Percentiles rank a stretch among this genome's conserved stretches.
Evolutionary conservation across 2,113 vertebrate genomes (phyloP).

Genomic region (Cercocebus atys): DNA sequence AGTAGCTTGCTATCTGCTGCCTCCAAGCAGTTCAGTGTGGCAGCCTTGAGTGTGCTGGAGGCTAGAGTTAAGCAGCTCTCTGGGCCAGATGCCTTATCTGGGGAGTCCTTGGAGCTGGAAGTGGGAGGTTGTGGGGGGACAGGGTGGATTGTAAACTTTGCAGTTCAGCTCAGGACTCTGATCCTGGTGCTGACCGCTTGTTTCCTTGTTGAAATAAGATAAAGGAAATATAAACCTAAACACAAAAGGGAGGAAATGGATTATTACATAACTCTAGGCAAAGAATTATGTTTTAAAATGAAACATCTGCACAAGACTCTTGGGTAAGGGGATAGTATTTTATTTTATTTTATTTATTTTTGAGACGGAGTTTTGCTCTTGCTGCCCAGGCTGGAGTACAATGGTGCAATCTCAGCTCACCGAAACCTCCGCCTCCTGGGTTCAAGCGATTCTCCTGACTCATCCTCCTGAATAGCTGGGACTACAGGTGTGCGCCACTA

Average conservation of each 20-base stretch:
- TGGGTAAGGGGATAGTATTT: neutral
- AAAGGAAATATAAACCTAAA: neutral
- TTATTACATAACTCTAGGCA: neutral
- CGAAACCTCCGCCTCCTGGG: no score
- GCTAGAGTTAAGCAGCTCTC: neutral
- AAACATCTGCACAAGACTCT: neutral
- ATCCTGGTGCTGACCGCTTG: neutral
- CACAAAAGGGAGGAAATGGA: neutral
- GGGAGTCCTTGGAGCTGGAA: neutral
- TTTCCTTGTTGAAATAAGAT: neutral
- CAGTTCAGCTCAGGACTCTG: neutral
- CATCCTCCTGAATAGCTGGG: no score
- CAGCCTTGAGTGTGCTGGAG: no score
- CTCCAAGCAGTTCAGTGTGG: neutral
- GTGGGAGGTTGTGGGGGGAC: neutral
- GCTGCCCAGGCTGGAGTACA: no score
- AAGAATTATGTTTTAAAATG: neutral
- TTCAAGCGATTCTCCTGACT: no score
- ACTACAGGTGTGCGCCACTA: no score
- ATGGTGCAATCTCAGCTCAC: no score
- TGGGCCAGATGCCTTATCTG: neutral
- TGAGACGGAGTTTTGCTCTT: no score
- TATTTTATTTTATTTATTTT: neutral
- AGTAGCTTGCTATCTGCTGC: neutral
- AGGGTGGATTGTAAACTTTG: neutral